Evolutionary conservation across 2,888 invertebrate species (phyloP).

Genomic region (Rugalucina vietnamica): DNA sequence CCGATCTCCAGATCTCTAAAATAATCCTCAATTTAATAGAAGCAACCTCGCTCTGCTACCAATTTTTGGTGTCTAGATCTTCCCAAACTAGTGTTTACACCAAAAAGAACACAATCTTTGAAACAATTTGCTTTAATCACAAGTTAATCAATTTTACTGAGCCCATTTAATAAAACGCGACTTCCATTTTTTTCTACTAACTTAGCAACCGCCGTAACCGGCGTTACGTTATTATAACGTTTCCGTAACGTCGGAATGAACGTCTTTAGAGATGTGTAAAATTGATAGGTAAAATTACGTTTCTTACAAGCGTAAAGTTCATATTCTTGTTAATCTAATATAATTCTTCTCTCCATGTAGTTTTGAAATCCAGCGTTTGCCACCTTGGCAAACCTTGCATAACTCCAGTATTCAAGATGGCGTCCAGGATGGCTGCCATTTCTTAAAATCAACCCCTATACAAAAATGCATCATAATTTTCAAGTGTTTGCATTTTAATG

Average conservation of each 20-base stretch:
- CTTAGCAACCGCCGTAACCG: not conserved
- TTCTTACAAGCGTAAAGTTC: too few relatives aligned
- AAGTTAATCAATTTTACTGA: not conserved
- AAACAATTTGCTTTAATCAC: not conserved
- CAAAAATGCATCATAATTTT: too few relatives aligned
- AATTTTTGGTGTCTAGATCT: constrained; percentile 1
- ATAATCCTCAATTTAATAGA: not conserved
- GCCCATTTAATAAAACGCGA: constrained; percentile 3
- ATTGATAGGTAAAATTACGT: too few relatives aligned
- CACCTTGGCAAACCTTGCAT: too few relatives aligned
- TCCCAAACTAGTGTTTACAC: not conserved
- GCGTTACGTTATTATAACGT: not conserved
- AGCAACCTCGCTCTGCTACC: constrained; percentile 9
- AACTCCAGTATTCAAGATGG: too few relatives aligned
- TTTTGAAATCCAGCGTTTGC: too few relatives aligned
- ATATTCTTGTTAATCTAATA: too few relatives aligned
- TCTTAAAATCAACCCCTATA: too few relatives aligned
- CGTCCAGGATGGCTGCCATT: too few relatives aligned
- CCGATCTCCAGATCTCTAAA: not conserved
- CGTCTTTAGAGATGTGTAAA: too few relatives aligned
- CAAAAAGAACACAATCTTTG: not conserved
- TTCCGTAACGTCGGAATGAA: not conserved
- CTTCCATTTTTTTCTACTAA: not conserved
- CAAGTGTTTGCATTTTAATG: too few relatives aligned
- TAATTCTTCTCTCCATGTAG: too few relatives aligned